These are phyloP conservation scores for Coptotermes formosanus DNA, from an alignment of 1,140 invertebrate genomes.

Conservation along the genomic window DNA sequence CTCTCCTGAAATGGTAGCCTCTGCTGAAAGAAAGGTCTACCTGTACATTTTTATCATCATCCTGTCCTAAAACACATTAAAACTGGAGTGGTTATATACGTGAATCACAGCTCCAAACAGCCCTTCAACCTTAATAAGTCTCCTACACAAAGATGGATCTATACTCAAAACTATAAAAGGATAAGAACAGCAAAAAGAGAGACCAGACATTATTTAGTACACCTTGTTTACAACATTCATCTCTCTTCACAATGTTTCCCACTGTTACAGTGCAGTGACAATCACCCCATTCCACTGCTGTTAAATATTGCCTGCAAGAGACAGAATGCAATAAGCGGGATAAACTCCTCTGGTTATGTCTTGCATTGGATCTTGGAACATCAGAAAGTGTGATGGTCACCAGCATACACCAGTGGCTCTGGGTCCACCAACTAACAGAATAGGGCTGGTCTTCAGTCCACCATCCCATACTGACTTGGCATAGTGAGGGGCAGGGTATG, in stretches of 20 bases:
- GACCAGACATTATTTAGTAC: neutral
- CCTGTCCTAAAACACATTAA: neutral
- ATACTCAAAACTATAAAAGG: neutral
- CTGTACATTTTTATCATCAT: neutral
- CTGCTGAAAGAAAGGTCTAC: neutral
- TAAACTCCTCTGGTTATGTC: neutral
- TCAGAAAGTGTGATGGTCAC: neutral
- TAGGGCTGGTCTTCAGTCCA: constrained; percentile 20
- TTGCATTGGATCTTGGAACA: too few relatives aligned
- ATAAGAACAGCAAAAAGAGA: neutral
- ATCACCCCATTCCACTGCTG: too few relatives aligned
- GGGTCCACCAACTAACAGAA: constrained; percentile 17
- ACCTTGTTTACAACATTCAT: neutral
- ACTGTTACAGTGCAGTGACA: neutral
- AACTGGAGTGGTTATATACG: neutral
- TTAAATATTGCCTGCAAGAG: neutral
- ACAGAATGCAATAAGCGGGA: neutral
- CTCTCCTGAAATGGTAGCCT: neutral
- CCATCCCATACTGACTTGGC: constrained; percentile 24
- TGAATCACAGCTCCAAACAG: neutral
- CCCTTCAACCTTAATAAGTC: neutral
- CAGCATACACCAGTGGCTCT: neutral
- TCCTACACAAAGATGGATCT: neutral
- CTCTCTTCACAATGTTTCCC: neutral
- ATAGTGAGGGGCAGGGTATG: constrained; percentile 28